Base-by-base conservation (phyloP, 2,888 invertebrate genomes). In the Nasonia oneida region DNA sequence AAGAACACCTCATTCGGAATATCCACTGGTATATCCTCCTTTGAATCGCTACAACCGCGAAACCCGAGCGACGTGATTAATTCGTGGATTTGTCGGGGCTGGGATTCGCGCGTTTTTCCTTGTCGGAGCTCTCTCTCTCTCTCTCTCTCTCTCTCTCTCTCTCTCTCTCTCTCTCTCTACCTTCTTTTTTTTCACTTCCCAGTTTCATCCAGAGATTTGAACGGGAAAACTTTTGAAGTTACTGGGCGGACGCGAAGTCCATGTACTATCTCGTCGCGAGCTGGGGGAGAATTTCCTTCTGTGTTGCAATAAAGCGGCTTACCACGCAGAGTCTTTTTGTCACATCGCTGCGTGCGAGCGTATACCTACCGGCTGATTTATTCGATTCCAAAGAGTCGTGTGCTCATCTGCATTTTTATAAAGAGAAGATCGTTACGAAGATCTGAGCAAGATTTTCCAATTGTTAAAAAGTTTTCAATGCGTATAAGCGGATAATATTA, bases 81-180 rank as follows among this genome's bases (percentile, higher is more conserved):
- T 74, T 74, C 74, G 74, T 47, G 37, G 39, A 77, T 77, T 39
- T 61, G 61, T 39, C 61, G 39, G 73, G 73, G n/a, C 39, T 5
- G 33, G 15, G 14, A 61, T 77, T 77, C 57, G 57, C 77, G 18
- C n/a, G 18, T 18, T 29, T 57, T 1, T 3, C 23, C 3, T n/a
- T 47, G 29, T 12, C 29, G 50, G 8, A 18, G 12, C 29, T 50
- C 29, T 47, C 0, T 47, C 15, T 39, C 12, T 23, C 14, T 29
- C 1, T 29, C 29, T 29, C 23, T 23, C 23, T 23, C 23, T 23
- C 23, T 23, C 23, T 23, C 23, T 23, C 23, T 23, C 23, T 23
- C 23, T 23, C 23, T 23, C 23, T 47, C 0, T 47, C 15, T 39
- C 12, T 23, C 14, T 29, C 1, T 29, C 29, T 29, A 29, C 12